phyloP scores from a whole-genome alignment of 2,113 vertebrate species.

The Pterocles burchelli region DNA sequence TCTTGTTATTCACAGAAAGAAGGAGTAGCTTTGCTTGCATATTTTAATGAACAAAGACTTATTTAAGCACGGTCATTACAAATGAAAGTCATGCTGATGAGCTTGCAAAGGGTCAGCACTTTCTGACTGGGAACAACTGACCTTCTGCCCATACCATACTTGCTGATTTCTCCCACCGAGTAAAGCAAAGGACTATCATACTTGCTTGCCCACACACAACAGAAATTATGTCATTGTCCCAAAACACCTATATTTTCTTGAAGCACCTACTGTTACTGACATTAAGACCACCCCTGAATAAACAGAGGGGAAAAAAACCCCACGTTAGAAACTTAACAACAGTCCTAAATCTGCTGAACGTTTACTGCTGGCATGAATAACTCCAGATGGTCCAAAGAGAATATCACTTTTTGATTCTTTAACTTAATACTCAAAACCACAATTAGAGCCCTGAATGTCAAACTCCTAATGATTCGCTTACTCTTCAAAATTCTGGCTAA shows the following conservation, averaged over 20 bases:
- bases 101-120: constrained; percentile 65
- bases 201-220: constrained; percentile 58
- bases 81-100: constrained; percentile 63
- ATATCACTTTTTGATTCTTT: constrained; percentile 68
- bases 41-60: constrained; percentile 66
- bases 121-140: constrained; percentile 57
- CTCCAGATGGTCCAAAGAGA: constrained; percentile 66
- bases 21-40: constrained; percentile 59
- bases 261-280: constrained; percentile 61
- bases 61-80: constrained; percentile 63
- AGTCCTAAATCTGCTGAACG: constrained; percentile 43
- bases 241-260: constrained; percentile 53
- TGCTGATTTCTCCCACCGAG: constrained; percentile 55
- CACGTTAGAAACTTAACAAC: constrained; percentile 43
- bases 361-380: constrained; percentile 65
- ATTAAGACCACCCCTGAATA: constrained; percentile 66
- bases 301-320: neutral
- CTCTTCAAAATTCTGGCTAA: constrained; percentile 76
- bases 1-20: neutral
- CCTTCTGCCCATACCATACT: constrained; percentile 47
- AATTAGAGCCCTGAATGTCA: constrained; percentile 73
- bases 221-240: constrained; percentile 58
- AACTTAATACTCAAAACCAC: constrained; percentile 69
- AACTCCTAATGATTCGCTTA: constrained; percentile 72
- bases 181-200: constrained; percentile 44